Base-by-base conservation (phyloP, 2,888 invertebrate genomes). In the Clepsis dumicolana region DNA sequence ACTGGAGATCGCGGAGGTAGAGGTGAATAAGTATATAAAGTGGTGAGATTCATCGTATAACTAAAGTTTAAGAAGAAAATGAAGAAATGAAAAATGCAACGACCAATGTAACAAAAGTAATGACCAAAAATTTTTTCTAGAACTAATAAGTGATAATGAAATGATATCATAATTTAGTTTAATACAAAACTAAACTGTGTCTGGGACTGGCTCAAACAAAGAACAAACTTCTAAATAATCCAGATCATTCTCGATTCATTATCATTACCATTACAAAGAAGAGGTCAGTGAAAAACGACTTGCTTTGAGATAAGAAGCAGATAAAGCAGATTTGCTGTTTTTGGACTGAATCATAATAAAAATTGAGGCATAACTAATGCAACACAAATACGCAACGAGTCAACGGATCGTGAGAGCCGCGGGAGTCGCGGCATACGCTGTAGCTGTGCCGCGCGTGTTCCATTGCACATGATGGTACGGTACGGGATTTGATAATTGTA, bases 381-480 rank as follows among this genome's bases (percentile, higher is more conserved):
- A 16, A n/a, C 64, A 56, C 44, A 32, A 56, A 64, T 32, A 24
- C 8, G 48, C 56, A n/a, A n/a, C n/a, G 14, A 44, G 64, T 44
- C 48, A 44, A 29, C 24, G 25, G 50, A 16, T 56, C 64, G 56
- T 48, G 44, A 29, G 54, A 64, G 48, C 29, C 29, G 18, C 25
- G 18, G 18, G 16, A n/a, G 18, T 35, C 56, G 56, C 54, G 32
- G 18, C n/a, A n/a, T n/a, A n/a, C n/a, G n/a, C 18, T 5, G 4
- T 18, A 18, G 48, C 48, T 12, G 12, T 21, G 16, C 53, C n/a
- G 53, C 29, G 32, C 21, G 29, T 29, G 29, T 32, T 12, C 54
- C 54, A 54, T 12, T 32, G 18, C 54, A 4, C 16, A 16, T 24
- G 18, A 21, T 29, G 29, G 29, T 29, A 29, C 29, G 29, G n/a